Evolutionary conservation across 1,140 invertebrate genomes (phyloP).

Genomic region (Cheumatopsyche charites): DNA sequence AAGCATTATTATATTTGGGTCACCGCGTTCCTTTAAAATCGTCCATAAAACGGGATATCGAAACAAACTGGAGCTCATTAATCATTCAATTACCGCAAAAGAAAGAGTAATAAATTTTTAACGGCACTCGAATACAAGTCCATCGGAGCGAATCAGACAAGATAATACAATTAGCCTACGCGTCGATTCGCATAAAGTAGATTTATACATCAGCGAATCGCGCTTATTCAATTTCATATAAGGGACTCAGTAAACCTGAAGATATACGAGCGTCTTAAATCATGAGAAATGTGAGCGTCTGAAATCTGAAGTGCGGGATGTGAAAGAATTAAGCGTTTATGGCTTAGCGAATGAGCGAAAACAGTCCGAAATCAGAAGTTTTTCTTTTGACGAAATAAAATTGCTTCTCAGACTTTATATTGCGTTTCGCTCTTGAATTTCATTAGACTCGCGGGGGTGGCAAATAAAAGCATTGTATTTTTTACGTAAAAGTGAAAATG

Average conservation of each 20-base stretch:
- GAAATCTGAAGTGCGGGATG: not conserved
- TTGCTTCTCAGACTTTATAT: not conserved
- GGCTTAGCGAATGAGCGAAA: not conserved
- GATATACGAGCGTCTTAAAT: not conserved
- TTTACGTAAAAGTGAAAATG: not conserved
- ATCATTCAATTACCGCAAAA: not conserved
- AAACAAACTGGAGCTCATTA: not conserved
- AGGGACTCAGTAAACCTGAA: too few relatives aligned
- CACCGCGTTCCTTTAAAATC: too few relatives aligned
- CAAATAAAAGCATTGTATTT: conserved; percentile 17
- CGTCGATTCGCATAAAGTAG: not conserved
- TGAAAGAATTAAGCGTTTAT: not conserved
- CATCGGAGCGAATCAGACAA: not conserved
- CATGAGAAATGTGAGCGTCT: not conserved
- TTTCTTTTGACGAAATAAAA: too few relatives aligned
- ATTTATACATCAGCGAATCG: conserved; percentile 5
- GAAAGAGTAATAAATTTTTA: not conserved
- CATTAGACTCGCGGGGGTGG: not conserved
- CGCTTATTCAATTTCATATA: conserved; percentile 11
- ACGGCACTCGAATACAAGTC: not conserved
- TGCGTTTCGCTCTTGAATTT: not conserved
- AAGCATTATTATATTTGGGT: too few relatives aligned
- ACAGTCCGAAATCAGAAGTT: not conserved
- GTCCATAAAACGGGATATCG: too few relatives aligned
- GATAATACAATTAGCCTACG: not conserved